A percentile compares a stretch with the other conserved stretches of the same genome.
Conservation (phyloP, 2,888 invertebrate genomes). For the Noctua janthe region DNA sequence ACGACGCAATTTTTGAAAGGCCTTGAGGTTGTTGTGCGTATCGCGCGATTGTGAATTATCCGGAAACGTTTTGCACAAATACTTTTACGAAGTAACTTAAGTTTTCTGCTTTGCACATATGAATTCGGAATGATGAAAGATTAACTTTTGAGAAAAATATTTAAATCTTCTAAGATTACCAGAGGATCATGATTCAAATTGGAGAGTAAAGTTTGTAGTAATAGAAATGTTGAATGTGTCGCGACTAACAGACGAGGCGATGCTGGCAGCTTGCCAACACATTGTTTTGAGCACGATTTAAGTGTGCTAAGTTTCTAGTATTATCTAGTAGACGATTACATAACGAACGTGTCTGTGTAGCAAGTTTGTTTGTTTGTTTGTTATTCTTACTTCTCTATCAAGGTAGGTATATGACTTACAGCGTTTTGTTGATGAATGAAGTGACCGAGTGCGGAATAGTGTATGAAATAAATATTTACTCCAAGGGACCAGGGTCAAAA, state of each 20-base stretch:
- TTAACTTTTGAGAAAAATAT: neutral
- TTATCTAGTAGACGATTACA: conserved; percentile 6
- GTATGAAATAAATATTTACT: neutral
- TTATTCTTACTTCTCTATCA: neutral
- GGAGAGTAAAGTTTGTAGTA: neutral
- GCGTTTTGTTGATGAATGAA: neutral
- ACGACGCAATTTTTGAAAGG: conserved; percentile 19
- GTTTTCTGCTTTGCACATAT: neutral
- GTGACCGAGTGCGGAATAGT: neutral
- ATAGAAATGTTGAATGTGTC: conserved; percentile 1
- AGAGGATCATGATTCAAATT: neutral
- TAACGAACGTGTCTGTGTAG: neutral
- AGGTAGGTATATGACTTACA: neutral
- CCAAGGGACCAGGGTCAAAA: neutral
- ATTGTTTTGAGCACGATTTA: conserved; percentile 1
- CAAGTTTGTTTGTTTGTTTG: neutral
- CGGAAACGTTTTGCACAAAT: conserved; percentile 16
- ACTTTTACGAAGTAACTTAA: conserved; percentile 7
- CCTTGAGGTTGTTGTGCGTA: conserved; percentile 40
- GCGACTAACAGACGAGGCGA: neutral
- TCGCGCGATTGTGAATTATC: neutral
- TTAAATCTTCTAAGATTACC: neutral
- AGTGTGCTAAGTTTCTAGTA: conserved; percentile 8
- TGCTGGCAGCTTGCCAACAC: conserved; percentile 19
- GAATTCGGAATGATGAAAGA: neutral